Base-by-base conservation (phyloP, 2,888 invertebrate genomes). In the Cantharis rustica region DNA sequence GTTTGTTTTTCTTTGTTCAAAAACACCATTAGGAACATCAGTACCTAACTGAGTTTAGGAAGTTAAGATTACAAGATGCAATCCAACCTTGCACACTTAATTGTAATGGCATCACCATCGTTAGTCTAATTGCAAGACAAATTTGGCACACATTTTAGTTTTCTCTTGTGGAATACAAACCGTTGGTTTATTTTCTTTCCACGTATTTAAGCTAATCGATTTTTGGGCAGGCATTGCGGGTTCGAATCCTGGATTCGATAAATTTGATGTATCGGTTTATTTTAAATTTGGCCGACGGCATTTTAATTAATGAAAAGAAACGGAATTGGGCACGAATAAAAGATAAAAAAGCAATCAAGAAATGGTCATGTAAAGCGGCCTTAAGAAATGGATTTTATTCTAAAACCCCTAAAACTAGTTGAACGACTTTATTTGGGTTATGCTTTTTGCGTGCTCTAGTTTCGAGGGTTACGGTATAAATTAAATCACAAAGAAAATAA, bases 401-500 rank as follows among this genome's bases (percentile, higher is more conserved):
- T 47, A n/a, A 47, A 47, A 47, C n/a, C 47, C 47, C 47, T 47
- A 47, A 47, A 47, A 47, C 47, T 47, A 47, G 47, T 47, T 47
- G 47, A 47, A 47, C 47, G 47, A 47, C 47, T 47, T 47, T 47
- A 66, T 66, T 66, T 66, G 23, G 64, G 23, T 66, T 23, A 66
- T 23, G 64, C 64, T 66, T 47, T 47, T 23, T 66, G 64, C 64
- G 64, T 66, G 64, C n/a, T 66, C 17, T 20, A 23, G 17, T 66
- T 66, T 75, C 71, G 75, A 71, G 68, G 68, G 68, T 27, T 16
- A 27, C 64, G 20, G 64, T 66, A 66, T 64, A 70, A 69, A 75
- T 75, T 75, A 71, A 75, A 75, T 71, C 71, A 71, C 71, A 71
- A 75, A 71, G 75, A 66, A 71, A 68, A 66, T 66, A 66, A 63